phyloP scores from a whole-genome alignment of 2,797 vertebrate genomes.

The Gallinago stenura region DNA sequence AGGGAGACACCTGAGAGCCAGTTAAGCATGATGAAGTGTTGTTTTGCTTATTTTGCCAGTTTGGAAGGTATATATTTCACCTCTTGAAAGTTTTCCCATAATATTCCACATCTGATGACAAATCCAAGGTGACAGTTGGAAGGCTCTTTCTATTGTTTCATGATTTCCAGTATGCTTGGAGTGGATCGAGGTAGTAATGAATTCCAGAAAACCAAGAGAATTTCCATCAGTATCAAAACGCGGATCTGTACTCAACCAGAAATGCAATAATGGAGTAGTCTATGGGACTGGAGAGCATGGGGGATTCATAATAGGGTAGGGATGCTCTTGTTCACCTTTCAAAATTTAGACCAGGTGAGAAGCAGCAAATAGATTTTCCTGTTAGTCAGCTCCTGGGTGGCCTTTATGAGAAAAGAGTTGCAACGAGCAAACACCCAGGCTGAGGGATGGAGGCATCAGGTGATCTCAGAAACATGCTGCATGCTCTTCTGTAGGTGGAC shows the following conservation, averaged over 20 bases:
- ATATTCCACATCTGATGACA: constrained; percentile 65
- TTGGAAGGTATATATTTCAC: constrained; percentile 57
- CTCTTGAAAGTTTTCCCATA: constrained; percentile 45
- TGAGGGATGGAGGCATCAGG: not conserved
- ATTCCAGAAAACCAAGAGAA: constrained; percentile 73
- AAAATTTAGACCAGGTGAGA: constrained; percentile 43
- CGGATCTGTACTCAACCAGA: constrained; percentile 31
- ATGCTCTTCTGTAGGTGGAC: not conserved
- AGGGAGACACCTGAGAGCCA: constrained; percentile 20
- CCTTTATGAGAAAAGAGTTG: not conserved
- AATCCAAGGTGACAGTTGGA: constrained; percentile 68
- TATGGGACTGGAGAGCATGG: not conserved
- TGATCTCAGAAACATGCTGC: not conserved
- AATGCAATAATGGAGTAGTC: constrained; percentile 7
- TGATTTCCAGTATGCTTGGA: constrained; percentile 57
- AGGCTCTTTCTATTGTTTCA: constrained; percentile 55
- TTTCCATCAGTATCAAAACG: constrained; percentile 33
- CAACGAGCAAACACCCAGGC: rapidly evolving
- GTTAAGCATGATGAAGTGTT: constrained; percentile 63
- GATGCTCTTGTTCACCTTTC: constrained; percentile 29
- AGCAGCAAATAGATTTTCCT: constrained; percentile 12
- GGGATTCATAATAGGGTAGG: not conserved
- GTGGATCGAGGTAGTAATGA: constrained; percentile 61
- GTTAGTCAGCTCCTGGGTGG: constrained; percentile 16
- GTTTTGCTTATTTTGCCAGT: constrained; percentile 36